A percentile compares a stretch with the other conserved stretches of the same genome.
phyloP scores from a whole-genome alignment of 2,113 vertebrate genomes.

The Rhineura floridana region DNA sequence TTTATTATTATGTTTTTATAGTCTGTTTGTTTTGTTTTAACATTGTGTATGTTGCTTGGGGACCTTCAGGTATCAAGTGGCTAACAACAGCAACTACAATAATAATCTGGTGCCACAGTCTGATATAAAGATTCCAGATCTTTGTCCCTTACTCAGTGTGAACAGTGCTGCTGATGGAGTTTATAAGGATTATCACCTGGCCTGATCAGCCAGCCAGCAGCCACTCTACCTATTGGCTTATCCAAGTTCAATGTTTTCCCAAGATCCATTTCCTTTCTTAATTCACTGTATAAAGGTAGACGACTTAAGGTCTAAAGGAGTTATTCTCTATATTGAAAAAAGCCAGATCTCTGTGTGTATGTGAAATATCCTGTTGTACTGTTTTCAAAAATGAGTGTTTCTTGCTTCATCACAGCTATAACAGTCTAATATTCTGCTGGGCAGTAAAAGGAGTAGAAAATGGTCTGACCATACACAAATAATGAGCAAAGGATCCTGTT shows the following conservation, averaged over 20 bases:
- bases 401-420: background rate
- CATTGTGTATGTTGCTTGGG: too few relatives aligned
- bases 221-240: background rate
- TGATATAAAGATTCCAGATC: background rate
- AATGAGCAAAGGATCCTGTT: background rate
- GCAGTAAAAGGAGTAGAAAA: background rate
- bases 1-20: too few relatives aligned
- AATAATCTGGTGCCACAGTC: background rate
- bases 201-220: too few relatives aligned
- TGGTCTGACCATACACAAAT: background rate
- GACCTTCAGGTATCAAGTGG: too few relatives aligned
- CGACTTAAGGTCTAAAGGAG: background rate
- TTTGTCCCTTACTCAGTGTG: background rate
- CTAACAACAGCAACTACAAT: too few relatives aligned
- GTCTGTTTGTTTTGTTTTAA: too few relatives aligned
- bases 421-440: background rate
- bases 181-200: background rate
- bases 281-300: background rate
- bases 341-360: background rate
- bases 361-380: background rate
- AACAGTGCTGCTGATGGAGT: background rate
- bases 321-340: background rate
- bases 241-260: too few relatives aligned
- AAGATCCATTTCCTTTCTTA: background rate
- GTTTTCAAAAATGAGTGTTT: background rate